Conservation (phyloP, 2,888 invertebrate genomes). For the Pogonocherus hispidulus region DNA sequence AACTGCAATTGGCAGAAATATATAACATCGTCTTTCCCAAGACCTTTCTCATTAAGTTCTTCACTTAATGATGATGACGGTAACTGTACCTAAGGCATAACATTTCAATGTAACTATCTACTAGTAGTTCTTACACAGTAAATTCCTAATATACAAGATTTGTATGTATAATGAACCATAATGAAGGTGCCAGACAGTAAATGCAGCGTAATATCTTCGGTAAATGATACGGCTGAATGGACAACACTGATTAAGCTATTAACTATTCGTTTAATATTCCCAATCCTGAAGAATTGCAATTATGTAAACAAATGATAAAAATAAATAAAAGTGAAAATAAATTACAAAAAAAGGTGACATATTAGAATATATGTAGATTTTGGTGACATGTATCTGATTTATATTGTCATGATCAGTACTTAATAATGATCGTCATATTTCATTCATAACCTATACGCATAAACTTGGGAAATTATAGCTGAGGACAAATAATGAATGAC, state of each 20-base stretch:
- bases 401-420: too few relatives aligned
- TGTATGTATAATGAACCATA: neutral
- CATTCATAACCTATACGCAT: too few relatives aligned
- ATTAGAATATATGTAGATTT: too few relatives aligned
- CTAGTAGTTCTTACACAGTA: neutral
- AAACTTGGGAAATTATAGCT: too few relatives aligned
- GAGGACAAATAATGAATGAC: too few relatives aligned
- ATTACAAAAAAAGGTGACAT: too few relatives aligned
- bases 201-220: neutral
- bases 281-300: too few relatives aligned
- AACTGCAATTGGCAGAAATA: neutral
- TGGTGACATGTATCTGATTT: too few relatives aligned
- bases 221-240: too few relatives aligned
- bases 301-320: too few relatives aligned
- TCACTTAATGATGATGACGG: conserved; percentile 6
- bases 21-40: neutral
- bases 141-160: neutral
- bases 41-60: neutral
- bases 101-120: neutral
- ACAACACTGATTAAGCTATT: conserved; percentile 8
- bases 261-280: neutral
- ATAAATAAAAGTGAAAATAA: too few relatives aligned
- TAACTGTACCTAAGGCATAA: conserved; percentile 1
- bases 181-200: neutral
- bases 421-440: too few relatives aligned